Evolutionary conservation across 2,797 vertebrate species (phyloP), one percentile per base, ranked within the genome.

Genomic region (Champsocephalus gunnari): DNA sequence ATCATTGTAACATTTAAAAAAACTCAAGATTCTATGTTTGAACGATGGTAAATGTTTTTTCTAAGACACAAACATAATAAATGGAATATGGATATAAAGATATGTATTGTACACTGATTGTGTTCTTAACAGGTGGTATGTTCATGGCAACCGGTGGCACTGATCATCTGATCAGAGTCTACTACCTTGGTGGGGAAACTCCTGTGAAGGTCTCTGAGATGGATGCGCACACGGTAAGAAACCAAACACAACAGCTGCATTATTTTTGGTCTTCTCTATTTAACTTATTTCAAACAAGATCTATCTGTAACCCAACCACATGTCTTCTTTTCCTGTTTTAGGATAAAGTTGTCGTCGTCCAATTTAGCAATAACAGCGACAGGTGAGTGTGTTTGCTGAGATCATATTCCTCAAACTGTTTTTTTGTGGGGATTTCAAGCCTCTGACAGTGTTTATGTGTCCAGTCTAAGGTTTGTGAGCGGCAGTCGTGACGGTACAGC

Each of bases 401-500:
- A 51, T 66, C 14, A 43, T 9, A 4, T 44, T 17, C 54, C 19
- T 65, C 2, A 63, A 12, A 32, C 0, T 0, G 0, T 17, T 47
- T 64, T 34, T 58, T 9, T 69, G 0, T 67, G 7, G 49, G 11
- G n/a, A 45, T 59, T 59, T 54, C 12, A 1, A 59, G 17, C 16
- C 3, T 67, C 48, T 82, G 38, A 85, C 13, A 1, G 24, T 69
- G 51, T 77, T 1, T 80, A 10, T 67, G 44, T 85, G 10, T 83
- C 14, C 81, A 96, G 95, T 77, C 92, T 99, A 83, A 95, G 96
- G 87, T 99, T 99, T 92, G 98, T 99, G 90, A 99, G 98, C 54
- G 98, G 98, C 81, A 99, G 98, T 93, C 95, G 98, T 70, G 98
- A 99, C 56, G 98, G 98, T 80, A 99, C 97, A n/a, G 98, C 96